Conservation (phyloP, 2,888 invertebrate genomes). For the Anticlea derivata region DNA sequence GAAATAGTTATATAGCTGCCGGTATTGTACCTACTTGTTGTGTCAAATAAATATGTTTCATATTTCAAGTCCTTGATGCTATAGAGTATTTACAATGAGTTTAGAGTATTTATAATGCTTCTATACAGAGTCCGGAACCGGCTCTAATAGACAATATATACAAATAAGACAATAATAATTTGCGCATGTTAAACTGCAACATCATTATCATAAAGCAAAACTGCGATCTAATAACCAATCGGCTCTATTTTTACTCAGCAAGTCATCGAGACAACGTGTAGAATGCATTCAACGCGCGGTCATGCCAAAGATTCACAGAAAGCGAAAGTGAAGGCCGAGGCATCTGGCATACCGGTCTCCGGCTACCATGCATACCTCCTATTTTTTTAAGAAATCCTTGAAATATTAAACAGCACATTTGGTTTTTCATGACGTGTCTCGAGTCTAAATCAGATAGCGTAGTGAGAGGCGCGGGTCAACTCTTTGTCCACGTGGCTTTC, state of each 20-base stretch:
- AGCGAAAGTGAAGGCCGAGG: constrained; percentile 69
- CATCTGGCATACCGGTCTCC: constrained; percentile 34
- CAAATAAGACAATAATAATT: too few relatives aligned
- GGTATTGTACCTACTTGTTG: too few relatives aligned
- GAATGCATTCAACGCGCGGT: constrained; percentile 13
- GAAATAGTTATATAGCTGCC: too few relatives aligned
- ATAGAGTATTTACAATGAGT: too few relatives aligned
- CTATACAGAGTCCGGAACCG: too few relatives aligned
- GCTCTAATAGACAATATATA: too few relatives aligned
- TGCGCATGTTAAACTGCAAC: too few relatives aligned
- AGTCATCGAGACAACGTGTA: constrained; percentile 5
- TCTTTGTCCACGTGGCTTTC: constrained; percentile 28
- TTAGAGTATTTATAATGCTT: too few relatives aligned
- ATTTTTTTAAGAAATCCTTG: constrained; percentile 37
- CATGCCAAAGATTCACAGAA: constrained; percentile 53
- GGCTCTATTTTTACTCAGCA: background rate
- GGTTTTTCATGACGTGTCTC: constrained; percentile 31
- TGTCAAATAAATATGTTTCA: too few relatives aligned
- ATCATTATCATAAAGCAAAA: too few relatives aligned
- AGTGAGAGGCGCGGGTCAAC: constrained; percentile 31
- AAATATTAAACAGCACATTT: constrained; percentile 34
- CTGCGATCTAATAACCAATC: background rate
- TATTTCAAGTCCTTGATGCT: too few relatives aligned
- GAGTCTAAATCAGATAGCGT: constrained; percentile 28
- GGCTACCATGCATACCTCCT: constrained; percentile 32